Base-by-base conservation (phyloP, 2,113 vertebrate genomes). In the Catagonus wagneri region DNA sequence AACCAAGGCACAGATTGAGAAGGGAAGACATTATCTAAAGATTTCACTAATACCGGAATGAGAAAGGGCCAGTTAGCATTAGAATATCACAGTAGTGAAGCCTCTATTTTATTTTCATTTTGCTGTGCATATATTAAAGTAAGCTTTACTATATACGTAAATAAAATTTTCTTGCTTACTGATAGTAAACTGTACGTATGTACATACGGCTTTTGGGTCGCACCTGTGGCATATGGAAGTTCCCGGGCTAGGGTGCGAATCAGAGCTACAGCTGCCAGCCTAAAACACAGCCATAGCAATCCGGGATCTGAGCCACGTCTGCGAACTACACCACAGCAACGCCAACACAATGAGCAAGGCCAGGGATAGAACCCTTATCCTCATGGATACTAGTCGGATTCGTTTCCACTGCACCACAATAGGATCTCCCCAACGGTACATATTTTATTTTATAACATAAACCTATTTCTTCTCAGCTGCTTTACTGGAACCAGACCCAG, bases 61-160 rank as follows among this genome's bases (percentile, higher is more conserved):
- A 88, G 60, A 96, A 66, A 83, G 69, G 83, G 34, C 27, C 61
- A 52, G 32, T 91, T 39, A 75, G 16, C 60, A 34, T 90, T 34
- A 78, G 39, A 92, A 65, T 14, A 76, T 50, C 54, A 76, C 23
- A 71, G 34, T 58, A 83, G n/a, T 61, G 72, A 83, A 75, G 32
- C 19, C 29, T 91, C 19, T 44, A 61, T 69, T 81, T 94, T 76
- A 56, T 78, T 83, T 78, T 95, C 36, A 61, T 89, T 68, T 93
- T 90, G 25, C 14, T 90, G 6, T 83, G 23, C 13, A n/a, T 74
- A 63, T 39, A 80, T 66, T 71, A 71, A 90, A 72, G 14, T 93
- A 52, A 80, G 50, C 20, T 85, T 80, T 66, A 52, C 7, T 96
- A 32, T 58, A 34, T 50, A 50, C 3, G 0, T 39, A 39, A 50